Conservation (phyloP, 2,888 invertebrate species). For the Philopedon plagiatum region DNA sequence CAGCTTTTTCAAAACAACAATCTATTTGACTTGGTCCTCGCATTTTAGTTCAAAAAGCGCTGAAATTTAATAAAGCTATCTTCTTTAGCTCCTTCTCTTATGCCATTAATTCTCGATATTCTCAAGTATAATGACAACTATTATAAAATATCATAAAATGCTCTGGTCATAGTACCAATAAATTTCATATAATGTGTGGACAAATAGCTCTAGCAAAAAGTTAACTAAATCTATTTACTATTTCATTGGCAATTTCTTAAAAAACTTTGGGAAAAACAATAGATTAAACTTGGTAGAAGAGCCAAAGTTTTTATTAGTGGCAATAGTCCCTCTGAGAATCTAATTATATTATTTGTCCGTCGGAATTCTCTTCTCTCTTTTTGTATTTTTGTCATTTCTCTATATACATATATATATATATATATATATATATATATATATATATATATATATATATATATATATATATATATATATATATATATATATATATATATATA, state of each 20-base stretch:
- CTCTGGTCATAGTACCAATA: neutral
- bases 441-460: too few species aligned
- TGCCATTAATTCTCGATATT: too few species aligned
- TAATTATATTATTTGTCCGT: slow-evolving; percentile 34
- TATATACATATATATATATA: neutral
- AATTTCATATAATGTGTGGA: slow-evolving; percentile 11
- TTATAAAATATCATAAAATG: neutral
- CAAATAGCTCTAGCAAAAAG: slow-evolving; percentile 2
- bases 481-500: too few species aligned
- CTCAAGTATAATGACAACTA: too few species aligned
- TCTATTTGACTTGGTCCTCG: too few species aligned
- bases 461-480: too few species aligned
- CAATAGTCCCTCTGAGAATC: slow-evolving; percentile 25
- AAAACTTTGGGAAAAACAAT: slow-evolving; percentile 26
- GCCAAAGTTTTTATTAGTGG: slow-evolving; percentile 28
- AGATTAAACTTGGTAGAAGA: slow-evolving; percentile 25
- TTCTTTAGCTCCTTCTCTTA: too few species aligned
- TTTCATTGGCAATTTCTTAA: slow-evolving; percentile 11
- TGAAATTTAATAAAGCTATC: too few species aligned
- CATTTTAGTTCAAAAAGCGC: too few species aligned
- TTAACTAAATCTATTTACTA: slow-evolving; percentile 16
- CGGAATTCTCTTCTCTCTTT: slow-evolving; percentile 6
- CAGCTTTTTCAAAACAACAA: too few species aligned
- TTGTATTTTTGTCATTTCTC: neutral
- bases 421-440: neutral